These are phyloP conservation scores for Astreopora myriophthalma DNA, from an alignment of 64 coral and sea anemone genomes.

Conservation along the genomic window DNA sequence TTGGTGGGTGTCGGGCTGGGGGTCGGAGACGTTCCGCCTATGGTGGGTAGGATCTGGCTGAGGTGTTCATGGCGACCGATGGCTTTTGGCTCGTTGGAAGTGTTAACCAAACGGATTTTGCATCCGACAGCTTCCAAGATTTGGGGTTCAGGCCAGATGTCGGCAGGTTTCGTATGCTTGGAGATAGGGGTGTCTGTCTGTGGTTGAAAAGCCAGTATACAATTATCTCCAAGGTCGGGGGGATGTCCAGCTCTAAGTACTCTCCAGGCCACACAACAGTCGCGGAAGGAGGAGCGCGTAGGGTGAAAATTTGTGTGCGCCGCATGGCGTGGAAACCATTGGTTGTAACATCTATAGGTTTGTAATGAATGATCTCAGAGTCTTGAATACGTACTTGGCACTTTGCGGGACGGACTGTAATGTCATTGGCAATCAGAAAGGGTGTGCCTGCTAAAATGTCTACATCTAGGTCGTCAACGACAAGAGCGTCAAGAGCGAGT, in stretches of 20 bases:
- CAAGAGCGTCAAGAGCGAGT: constrained; percentile 21
- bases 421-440: constrained; percentile 31
- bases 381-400: constrained; percentile 25
- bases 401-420: constrained; percentile 4
- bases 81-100: background rate
- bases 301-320: background rate
- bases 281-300: too few relatives aligned
- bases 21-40: background rate
- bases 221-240: background rate
- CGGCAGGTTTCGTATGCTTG: background rate
- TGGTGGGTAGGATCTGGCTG: constrained; percentile 1
- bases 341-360: background rate
- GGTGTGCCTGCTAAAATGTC: constrained; percentile 45
- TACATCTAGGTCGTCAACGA: constrained; percentile 45
- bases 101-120: constrained; percentile 35
- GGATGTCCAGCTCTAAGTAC: constrained; percentile 24
- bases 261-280: too few relatives aligned
- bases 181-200: background rate
- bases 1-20: background rate
- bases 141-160: constrained; percentile 27
- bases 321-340: background rate
- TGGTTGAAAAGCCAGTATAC: background rate
- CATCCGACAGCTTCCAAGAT: constrained; percentile 31
- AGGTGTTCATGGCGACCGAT: constrained; percentile 28
- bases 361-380: background rate